Conservation (phyloP, 2,113 vertebrate species). For the Lagopus leucura region DNA sequence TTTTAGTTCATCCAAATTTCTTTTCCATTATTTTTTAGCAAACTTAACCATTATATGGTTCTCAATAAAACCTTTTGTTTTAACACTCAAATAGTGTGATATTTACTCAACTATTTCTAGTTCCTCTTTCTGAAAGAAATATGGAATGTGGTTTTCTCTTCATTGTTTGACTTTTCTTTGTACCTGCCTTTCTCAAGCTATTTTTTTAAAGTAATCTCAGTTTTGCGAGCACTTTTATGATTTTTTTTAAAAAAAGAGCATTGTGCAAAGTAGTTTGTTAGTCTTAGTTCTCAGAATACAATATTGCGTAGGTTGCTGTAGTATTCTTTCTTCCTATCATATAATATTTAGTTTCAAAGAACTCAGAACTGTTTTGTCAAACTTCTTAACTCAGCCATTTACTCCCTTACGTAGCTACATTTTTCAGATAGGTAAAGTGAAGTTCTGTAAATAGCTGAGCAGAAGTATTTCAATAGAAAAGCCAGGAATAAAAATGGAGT, state of each 20-base stretch:
- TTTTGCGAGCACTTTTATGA: not conserved
- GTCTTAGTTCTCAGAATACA: not conserved
- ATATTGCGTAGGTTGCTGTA: not conserved
- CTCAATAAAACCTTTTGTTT: not conserved
- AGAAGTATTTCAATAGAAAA: not conserved
- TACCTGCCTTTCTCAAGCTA: not conserved
- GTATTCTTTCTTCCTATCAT: not conserved
- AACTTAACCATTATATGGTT: not conserved
- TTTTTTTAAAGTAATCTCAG: not conserved
- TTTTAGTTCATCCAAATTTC: not conserved
- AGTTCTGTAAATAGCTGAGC: not conserved
- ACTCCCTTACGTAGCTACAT: not conserved
- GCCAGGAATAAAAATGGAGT: not conserved
- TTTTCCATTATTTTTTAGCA: not conserved
- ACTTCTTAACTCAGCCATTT: not conserved
- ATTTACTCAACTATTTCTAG: not conserved
- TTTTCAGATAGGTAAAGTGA: not conserved
- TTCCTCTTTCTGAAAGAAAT: not conserved
- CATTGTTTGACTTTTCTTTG: not conserved
- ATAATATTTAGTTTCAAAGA: not conserved
- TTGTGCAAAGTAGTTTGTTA: not conserved
- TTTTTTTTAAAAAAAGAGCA: not conserved
- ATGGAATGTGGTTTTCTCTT: not conserved
- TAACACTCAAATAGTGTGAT: not conserved
- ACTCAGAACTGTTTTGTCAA: not conserved